These are phyloP conservation scores for Vidua macroura DNA, from an alignment of 2,113 vertebrate species.

Conservation along the genomic window DNA sequence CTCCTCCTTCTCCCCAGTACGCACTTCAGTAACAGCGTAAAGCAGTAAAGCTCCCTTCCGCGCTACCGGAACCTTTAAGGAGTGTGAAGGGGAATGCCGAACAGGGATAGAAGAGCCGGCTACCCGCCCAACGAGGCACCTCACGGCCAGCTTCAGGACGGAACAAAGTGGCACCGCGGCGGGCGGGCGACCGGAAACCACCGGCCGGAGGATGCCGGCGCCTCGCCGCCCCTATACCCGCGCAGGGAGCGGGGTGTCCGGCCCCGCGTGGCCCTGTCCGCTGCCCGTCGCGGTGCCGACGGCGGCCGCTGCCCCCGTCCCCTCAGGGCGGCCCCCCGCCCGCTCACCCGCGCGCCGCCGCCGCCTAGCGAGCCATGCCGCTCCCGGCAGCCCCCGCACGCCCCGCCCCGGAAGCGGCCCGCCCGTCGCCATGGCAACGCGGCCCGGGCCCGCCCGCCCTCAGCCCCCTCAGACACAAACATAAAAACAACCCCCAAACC, in stretches of 20 bases:
- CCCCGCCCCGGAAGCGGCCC: background rate
- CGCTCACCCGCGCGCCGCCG: background rate
- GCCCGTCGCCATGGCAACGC: background rate
- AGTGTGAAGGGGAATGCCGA: rapidly evolving
- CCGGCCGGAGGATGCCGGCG: background rate
- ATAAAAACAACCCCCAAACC: no score
- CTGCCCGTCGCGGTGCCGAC: rapidly evolving
- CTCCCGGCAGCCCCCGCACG: background rate
- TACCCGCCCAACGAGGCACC: background rate
- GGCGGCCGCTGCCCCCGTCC: rapidly evolving
- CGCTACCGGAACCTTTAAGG: no score
- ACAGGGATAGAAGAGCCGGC: background rate
- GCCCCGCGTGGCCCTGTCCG: rapidly evolving
- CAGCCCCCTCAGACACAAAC: rapidly evolving
- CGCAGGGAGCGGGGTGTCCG: background rate
- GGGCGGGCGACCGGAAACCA: background rate
- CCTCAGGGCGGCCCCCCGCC: background rate
- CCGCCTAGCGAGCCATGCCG: background rate
- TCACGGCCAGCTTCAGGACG: background rate
- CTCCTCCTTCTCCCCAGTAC: background rate
- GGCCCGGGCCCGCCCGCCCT: background rate
- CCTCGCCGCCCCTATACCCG: rapidly evolving
- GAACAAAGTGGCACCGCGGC: background rate
- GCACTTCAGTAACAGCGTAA: background rate
- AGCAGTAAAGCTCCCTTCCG: background rate